Conservation (phyloP, 2,888 invertebrate genomes). For the Meiosimyza platycephala region DNA sequence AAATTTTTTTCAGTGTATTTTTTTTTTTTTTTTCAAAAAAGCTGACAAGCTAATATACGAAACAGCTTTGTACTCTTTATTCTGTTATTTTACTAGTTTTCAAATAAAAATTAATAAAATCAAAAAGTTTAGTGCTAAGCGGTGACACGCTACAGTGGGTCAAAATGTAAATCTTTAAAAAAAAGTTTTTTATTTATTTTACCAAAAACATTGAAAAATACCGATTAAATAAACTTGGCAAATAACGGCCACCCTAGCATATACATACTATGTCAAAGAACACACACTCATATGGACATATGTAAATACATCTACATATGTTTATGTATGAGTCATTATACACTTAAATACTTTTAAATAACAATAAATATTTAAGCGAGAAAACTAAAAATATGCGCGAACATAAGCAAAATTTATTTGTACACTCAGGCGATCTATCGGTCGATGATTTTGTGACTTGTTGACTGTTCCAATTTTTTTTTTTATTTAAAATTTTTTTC, state of each 20-base stretch:
- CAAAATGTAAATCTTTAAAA: too few species aligned
- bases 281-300: conserved; percentile 1
- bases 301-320: background rate
- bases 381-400: conserved; percentile 31
- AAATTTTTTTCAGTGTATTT: background rate
- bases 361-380: conserved; percentile 32
- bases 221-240: background rate
- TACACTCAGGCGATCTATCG: background rate
- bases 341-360: conserved; percentile 11
- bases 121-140: too few species aligned
- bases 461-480: conserved; percentile 47
- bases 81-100: too few species aligned
- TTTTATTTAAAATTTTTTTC: conserved; percentile 29
- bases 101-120: too few species aligned
- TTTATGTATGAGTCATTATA: background rate
- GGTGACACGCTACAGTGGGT: too few species aligned
- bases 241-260: background rate
- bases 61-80: too few species aligned
- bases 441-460: conserved; percentile 38
- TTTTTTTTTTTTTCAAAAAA: too few species aligned
- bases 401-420: conserved; percentile 16
- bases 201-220: background rate
- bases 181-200: too few species aligned
- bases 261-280: background rate
- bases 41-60: too few species aligned